A percentile compares a stretch with the other conserved stretches of the same genome.
phyloP scores from a whole-genome alignment of 2,888 invertebrate species.

The Villa cingulata region DNA sequence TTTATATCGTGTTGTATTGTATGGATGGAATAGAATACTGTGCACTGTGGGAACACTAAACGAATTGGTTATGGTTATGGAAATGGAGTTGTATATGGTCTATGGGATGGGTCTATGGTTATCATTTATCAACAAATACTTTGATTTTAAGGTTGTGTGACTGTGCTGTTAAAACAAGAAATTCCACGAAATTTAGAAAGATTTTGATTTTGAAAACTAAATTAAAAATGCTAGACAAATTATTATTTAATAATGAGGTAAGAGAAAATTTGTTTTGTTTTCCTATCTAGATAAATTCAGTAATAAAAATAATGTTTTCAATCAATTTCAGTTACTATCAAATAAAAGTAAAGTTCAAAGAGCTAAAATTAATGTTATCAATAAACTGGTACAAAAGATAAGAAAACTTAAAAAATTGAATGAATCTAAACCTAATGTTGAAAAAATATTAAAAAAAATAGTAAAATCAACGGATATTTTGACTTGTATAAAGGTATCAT shows the following conservation, averaged over 20 bases:
- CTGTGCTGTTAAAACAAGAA: too few species aligned
- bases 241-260: neutral
- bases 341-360: neutral
- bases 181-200: too few species aligned
- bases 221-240: neutral
- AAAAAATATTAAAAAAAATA: neutral
- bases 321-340: neutral
- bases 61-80: too few species aligned
- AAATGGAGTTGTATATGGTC: too few species aligned
- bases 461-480: neutral
- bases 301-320: too few species aligned
- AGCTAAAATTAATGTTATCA: neutral
- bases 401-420: neutral
- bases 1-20: too few species aligned
- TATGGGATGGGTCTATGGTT: too few species aligned
- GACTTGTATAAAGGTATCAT: neutral
- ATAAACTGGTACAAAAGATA: neutral
- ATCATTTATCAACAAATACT: too few species aligned
- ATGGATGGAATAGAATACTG: too few species aligned
- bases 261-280: neutral
- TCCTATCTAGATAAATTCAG: neutral
- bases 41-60: too few species aligned
- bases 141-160: too few species aligned
- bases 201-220: too few species aligned
- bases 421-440: neutral